phyloP scores from a whole-genome alignment of 2,888 invertebrate species.

The Tachystola acroxantha region DNA sequence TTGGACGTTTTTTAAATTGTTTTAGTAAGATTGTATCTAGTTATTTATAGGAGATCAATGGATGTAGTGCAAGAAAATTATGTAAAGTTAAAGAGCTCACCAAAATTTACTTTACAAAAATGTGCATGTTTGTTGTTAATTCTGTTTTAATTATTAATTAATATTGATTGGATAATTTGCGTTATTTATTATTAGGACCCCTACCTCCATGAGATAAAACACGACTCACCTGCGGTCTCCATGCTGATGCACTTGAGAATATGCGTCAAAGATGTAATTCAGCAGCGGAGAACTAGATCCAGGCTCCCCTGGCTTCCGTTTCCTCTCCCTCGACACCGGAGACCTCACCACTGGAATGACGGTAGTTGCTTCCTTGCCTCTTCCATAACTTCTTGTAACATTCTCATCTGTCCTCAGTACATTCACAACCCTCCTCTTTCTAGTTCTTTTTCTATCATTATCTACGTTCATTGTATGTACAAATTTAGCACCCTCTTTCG shows the following conservation, averaged over 20 bases:
- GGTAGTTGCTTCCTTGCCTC: constrained; percentile 27
- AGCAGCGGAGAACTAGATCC: constrained; percentile 66
- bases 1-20: no score
- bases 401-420: constrained; percentile 32
- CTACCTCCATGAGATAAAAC: no score
- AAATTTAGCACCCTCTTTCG: constrained; percentile 35
- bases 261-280: constrained; percentile 70
- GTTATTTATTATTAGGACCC: no score
- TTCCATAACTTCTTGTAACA: constrained; percentile 22
- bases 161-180: no score
- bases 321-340: constrained; percentile 40
- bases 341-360: constrained; percentile 29
- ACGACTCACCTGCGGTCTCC: constrained; percentile 60
- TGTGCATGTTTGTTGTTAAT: no score
- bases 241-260: constrained; percentile 64
- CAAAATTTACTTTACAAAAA: no score
- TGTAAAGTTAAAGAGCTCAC: no score
- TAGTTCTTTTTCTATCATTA: constrained; percentile 35
- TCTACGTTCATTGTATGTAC: constrained; percentile 21
- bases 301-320: constrained; percentile 56
- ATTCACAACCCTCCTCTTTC: constrained; percentile 50
- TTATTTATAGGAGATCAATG: no score
- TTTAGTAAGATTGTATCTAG: no score
- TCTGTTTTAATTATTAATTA: no score
- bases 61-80: no score